Conservation (phyloP, 1,140 invertebrate species). For the Rhyzopertha dominica region DNA sequence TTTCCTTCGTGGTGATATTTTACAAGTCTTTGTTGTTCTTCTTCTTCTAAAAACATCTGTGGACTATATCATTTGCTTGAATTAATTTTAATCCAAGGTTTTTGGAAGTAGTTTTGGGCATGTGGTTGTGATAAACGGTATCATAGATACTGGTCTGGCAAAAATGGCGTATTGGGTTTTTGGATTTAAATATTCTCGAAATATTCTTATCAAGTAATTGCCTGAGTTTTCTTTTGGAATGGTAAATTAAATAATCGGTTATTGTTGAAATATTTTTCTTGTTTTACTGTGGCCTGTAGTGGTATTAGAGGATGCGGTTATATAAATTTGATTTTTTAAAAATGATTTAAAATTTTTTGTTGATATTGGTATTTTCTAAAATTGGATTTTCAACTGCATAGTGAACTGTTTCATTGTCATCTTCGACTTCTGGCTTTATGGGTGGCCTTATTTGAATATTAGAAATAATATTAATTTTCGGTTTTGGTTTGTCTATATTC, state of each 20-base stretch:
- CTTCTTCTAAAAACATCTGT: constrained; percentile 3
- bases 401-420: constrained; percentile 1
- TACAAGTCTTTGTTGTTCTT: constrained; percentile 5
- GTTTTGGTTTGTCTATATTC: not conserved
- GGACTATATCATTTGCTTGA: constrained; percentile 10
- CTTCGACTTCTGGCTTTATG: no score
- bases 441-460: constrained; percentile 4
- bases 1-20: constrained; percentile 10
- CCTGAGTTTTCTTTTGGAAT: constrained; percentile 1
- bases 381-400: not conserved
- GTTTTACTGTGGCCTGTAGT: not conserved
- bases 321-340: constrained; percentile 3
- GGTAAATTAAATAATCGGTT: not conserved
- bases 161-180: no score
- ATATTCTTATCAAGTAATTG: constrained; percentile 6
- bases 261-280: constrained; percentile 1
- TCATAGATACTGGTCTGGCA: no score
- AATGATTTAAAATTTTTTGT: not conserved
- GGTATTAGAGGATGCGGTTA: not conserved
- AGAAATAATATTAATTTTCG: constrained; percentile 6
- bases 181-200: not conserved
- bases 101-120: no score
- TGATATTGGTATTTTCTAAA: constrained; percentile 3
- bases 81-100: no score
- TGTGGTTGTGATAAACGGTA: no score